These are phyloP conservation scores for Saiga tatarica DNA, from an alignment of 2,113 vertebrate genomes.

Conservation along the genomic window DNA sequence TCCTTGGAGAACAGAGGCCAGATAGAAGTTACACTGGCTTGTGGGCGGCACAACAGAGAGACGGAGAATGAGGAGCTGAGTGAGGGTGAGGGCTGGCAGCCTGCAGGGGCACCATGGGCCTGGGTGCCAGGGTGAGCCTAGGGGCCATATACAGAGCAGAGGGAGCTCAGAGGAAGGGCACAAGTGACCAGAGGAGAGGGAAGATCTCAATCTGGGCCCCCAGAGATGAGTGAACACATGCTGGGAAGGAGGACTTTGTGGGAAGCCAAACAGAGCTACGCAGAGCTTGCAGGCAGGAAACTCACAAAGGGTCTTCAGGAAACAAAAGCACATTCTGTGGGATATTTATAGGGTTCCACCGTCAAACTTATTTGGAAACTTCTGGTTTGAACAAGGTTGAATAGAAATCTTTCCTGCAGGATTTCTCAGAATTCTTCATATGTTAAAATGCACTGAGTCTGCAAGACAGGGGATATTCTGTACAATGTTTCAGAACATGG, in stretches of 20 bases:
- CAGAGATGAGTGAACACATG: too few species aligned
- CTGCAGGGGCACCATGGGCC: rapidly evolving
- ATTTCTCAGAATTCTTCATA: neutral
- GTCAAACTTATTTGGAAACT: neutral
- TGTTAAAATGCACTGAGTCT: neutral
- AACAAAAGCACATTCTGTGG: neutral
- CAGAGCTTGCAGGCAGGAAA: neutral
- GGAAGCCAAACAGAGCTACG: neutral
- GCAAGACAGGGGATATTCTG: neutral
- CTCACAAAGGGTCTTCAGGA: neutral
- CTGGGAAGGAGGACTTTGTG: neutral
- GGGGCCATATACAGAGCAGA: neutral
- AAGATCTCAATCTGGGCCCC: neutral
- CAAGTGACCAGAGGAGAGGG: neutral
- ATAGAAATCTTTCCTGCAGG: slow-evolving; percentile 6
- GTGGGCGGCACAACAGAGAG: neutral
- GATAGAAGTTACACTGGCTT: neutral
- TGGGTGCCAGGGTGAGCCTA: too few species aligned
- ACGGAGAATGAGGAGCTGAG: neutral
- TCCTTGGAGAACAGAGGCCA: neutral
- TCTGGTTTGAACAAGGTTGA: neutral
- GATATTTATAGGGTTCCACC: neutral
- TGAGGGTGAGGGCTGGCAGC: neutral
- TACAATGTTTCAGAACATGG: neutral
- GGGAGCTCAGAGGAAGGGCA: neutral